Evolutionary conservation across 2,797 vertebrate species (phyloP), one percentile per base, ranked within the genome.

Genomic region (Anguilla pacifica): DNA sequence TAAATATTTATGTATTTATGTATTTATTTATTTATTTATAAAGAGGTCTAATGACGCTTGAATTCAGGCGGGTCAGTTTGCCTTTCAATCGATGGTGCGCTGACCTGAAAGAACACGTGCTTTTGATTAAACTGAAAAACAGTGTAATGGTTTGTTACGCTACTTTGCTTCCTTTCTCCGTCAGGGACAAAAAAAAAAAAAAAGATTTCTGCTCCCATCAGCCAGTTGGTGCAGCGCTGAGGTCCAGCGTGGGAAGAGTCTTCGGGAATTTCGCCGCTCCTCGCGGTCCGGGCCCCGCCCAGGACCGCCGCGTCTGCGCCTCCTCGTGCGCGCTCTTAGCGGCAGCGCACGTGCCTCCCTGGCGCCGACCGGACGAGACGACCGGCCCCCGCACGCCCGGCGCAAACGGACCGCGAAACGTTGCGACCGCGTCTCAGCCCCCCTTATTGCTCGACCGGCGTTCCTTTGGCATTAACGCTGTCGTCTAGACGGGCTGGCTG

Each of bases 141-240:
- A 35, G 91, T 94, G 90, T 92, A 92, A 91, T 91, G 94, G 94
- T 87, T 94, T 93, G 89, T 89, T 39, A 92, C 79, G 90, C 93
- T 93, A 93, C 90, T 51, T 82, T 6, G 22, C 22, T 82, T 13
- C 25, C 25, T 31, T 22, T 82, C 79, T 82, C 19, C 35, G n/a
- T 25, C 43, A 49, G 7, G 17, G 22, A 46, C 19, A 49, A 49
- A 25, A 46, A 79, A 82, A 7, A 82, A 7, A 11, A 6, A 22
- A 82, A 25, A n/a, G 7, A 82, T 17, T 22, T 81, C 2, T 81
- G 39, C 9, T 77, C 4, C 35, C 19, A 46, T 81, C 6, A 57
- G 10, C 55, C 55, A 57, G 55, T 57, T 57, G 15, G 17, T 22
- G 59, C 22, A 25, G 22, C 59, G 3, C 59, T 25, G 22, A 64